phyloP scores from a whole-genome alignment of 2,888 invertebrate species.

The Trichogramma evanescens region DNA sequence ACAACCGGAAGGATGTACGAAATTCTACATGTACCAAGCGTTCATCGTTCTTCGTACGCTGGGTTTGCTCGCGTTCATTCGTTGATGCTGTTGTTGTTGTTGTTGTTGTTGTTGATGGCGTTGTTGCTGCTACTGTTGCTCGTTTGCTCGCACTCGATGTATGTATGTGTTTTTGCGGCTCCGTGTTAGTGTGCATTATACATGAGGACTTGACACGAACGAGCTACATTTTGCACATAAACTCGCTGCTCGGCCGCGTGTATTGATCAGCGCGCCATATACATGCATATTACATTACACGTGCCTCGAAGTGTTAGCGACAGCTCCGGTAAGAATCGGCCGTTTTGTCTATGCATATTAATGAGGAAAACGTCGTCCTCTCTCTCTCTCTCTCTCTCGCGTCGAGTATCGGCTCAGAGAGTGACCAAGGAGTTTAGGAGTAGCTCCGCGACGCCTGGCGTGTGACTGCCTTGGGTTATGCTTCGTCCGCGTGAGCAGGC shows the following conservation, averaged over 20 bases:
- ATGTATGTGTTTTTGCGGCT: no score
- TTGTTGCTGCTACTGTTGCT: no score
- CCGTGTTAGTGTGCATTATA: no score
- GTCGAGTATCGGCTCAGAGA: background rate
- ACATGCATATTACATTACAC: background rate
- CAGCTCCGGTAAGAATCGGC: conserved; percentile 22
- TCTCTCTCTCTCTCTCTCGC: background rate
- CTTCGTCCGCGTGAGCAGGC: no score
- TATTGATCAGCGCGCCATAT: background rate
- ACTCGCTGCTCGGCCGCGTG: background rate
- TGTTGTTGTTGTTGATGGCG: background rate
- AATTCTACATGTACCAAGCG: no score
- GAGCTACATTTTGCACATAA: background rate
- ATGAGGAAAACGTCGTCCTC: conserved; percentile 35
- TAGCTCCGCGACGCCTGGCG: no score
- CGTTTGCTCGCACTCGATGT: no score
- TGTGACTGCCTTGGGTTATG: no score
- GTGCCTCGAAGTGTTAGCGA: conserved; percentile 5
- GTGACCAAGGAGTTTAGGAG: no score
- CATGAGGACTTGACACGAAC: conserved; percentile 2
- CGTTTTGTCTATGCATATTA: conserved; percentile 40
- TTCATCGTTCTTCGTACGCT: background rate
- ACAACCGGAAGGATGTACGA: no score
- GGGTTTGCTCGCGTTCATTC: background rate
- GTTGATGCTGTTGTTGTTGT: background rate